Base-by-base conservation (phyloP, 2,888 invertebrate species). In the Microchrysa polita region DNA sequence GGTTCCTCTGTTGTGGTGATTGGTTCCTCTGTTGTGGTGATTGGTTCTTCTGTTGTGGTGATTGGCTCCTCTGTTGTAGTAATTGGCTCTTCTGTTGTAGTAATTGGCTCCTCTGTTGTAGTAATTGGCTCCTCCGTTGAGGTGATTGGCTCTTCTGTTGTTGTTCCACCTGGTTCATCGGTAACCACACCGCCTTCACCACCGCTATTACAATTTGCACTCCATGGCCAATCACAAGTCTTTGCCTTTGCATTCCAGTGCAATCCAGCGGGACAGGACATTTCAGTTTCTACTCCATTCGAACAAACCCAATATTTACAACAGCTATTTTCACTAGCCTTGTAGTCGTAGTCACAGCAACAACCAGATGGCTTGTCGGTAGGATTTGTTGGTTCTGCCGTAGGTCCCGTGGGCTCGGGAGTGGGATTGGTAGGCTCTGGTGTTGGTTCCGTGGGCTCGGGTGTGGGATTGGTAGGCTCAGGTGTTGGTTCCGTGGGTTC, bases 291-390 rank as follows among this genome's bases (percentile, higher is more conserved):
- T 7, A 22, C 14, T 16, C 71, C 71, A 42, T 71, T 20, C 12
- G 59, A 48, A 18, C 72, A 72, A 22, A 72, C 60, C 7, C 44
- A 60, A 12, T 27, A 72, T 48, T 57, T 59, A 14, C 20, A 23
- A 16, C 42, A 14, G 9, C 20, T 14, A 9, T 23, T 23, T 2
- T n/a, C 10, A 12, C 48, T 48, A 2, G 48, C 27, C 27, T 34
- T 48, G 12, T 48, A 48, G 4, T 48, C 14, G 10, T n/a, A 12
- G 10, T 48, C 48, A 34, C 27, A 34, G 7, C 27, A 34, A 34
- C 27, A 34, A 34, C 4, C 4, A 4, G 48, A n/a, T n/a, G 14
- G 16, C 16, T 48, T n/a, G 2, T 12, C 12, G 4, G 14, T n/a
- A 7, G 48, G 48, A 48, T n/a, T n/a, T 48, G 48, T n/a, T 14